Evolutionary conservation across 35 echinoderm and acorn worm genomes (phyloP), one percentile per base, ranked within the genome.

Genomic region (Amphiura filiformis): DNA sequence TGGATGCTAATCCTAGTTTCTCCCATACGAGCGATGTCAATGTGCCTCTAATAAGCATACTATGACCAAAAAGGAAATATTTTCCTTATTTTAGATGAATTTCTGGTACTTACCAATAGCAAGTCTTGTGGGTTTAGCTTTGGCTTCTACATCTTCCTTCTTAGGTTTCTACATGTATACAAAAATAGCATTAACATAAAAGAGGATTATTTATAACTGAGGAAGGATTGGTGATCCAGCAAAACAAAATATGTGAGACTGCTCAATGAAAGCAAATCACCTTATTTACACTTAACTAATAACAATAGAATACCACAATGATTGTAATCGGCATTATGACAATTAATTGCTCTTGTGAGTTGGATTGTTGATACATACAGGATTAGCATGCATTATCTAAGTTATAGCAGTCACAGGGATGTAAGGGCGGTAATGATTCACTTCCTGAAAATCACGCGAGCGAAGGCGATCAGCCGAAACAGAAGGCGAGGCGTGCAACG

Each of bases 51-150:
- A 52, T 11, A 52, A 52, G 20, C 7, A 52, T 11, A 52, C 20
- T 20, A 11, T 7, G 44, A 7, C 20, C 7, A 52, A 11, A 52
- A 20, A 52, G 20, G 7, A 11, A 7, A 52, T 11, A 52, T 11
- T 52, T 7, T 52, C 44, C 7, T 52, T 20, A 52, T 20, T 52
- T 11, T 11, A 52, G 7, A 11, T 4, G 9, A 70, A 18, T 39
- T 13, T 1, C 26, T 82, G 56, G 0, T 56, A 17, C 84, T 79
- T 90, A 99, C 96, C 96, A 76, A 99, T 99, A 41, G 96, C 96
- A 61, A 99, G 61, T 84, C 93, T 90, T 34, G 96, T 99, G 76
- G 96, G 96, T 81, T 99, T 99, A 33, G 90, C 86, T 35, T 95
- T 95, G 1, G 84, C 78, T 65, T 94, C 80, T 37, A 83, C 78